Base-by-base conservation (phyloP, 2,888 invertebrate species). In the Ectropis crepuscularia region DNA sequence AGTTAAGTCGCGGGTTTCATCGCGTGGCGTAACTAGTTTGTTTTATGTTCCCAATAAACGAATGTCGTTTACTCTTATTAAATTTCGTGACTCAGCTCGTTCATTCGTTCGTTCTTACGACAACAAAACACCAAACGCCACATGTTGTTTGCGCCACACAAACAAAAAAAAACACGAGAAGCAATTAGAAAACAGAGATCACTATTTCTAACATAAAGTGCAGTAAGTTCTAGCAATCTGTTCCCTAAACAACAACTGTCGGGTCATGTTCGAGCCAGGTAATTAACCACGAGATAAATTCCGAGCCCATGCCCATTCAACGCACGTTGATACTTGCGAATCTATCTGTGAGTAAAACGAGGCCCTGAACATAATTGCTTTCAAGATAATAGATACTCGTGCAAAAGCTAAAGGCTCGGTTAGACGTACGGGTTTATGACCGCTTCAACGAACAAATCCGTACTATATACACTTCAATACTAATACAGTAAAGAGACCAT, bases 351-450 rank as follows among this genome's bases (percentile, higher is more conserved):
- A 78, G 74, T 77, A 79, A 78, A 80, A 79, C 79, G 79, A 75
- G 70, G 61, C 53, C 73, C 88, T 89, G 90, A 81, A 85, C 78
- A 83, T 89, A 89, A 90, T 88, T 86, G 89, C 81, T 76, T 82
- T 76, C 80, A 80, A 81, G 81, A 84, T 87, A 86, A 88, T 82
- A 82, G 79, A 82, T 81, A 82, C 83, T 81, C 82, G 75, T 78
- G 76, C 71, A 70, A 69, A 68, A 70, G 75, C 75, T 78, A 9
- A 51, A 41, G 39, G 42, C 51, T 8, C 10, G 16, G 8, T 11
- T 7, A 41, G 41, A 51, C n/a, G n/a, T 38, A 8, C 11, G 49
- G 0, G 37, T 9, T 47, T 10, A 6, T 28, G 47, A 47, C 2
- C n/a, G 12, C 38, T 50, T n/a, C 5, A 6, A n/a, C 11, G n/a